Evolutionary conservation across 2,888 invertebrate species (phyloP).

Genomic region (Agriopis aurantiaria): DNA sequence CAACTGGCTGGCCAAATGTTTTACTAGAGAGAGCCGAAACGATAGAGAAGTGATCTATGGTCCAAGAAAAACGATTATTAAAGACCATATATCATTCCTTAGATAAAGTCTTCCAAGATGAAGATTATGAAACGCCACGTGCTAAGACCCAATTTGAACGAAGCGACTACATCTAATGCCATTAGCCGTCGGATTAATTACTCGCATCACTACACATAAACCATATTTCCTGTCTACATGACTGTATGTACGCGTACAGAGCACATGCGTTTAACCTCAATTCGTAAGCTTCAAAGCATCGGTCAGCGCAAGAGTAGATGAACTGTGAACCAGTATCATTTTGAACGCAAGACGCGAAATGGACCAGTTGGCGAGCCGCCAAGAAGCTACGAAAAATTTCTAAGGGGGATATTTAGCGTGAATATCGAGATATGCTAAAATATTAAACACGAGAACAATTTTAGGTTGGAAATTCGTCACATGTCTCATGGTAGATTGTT

Average conservation of each 20-base stretch:
- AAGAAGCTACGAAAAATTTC: conserved; percentile 61
- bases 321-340: conserved; percentile 81
- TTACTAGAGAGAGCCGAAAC: background rate
- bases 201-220: conserved; percentile 73
- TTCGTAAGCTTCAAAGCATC: conserved; percentile 76
- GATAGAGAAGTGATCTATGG: conserved; percentile 7
- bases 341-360: conserved; percentile 72
- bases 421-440: conserved; percentile 60
- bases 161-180: conserved; percentile 57
- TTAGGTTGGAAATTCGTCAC: conserved; percentile 74
- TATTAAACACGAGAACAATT: conserved; percentile 67
- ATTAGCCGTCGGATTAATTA: conserved; percentile 77
- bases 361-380: conserved; percentile 77
- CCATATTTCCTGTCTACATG: conserved; percentile 69
- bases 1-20: background rate
- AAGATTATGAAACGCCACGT: conserved; percentile 54
- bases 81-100: conserved; percentile 42
- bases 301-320: conserved; percentile 74
- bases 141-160: conserved; percentile 53
- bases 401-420: conserved; percentile 63
- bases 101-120: conserved; percentile 44
- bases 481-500: conserved; percentile 72
- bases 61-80: conserved; percentile 2
- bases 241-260: conserved; percentile 52
- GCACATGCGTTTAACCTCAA: conserved; percentile 74